Base-by-base conservation (phyloP, 1,140 invertebrate genomes). In the Drosophila pseudoobscura region DNA sequence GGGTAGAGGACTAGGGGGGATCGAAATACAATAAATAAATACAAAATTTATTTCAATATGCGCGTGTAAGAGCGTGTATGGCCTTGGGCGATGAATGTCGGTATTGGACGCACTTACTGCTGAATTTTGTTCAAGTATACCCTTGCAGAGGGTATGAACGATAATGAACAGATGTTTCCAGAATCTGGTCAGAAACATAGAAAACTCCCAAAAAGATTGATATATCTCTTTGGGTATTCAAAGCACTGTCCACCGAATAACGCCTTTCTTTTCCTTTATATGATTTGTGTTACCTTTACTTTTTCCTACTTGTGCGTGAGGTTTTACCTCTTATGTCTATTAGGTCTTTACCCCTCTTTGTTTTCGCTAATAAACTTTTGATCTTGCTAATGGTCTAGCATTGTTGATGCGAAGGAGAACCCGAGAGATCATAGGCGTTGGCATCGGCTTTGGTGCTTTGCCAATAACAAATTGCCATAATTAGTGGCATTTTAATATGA, bases 391-490 rank as follows among this genome's bases (percentile, higher is more conserved):
- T 70, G 74, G 51, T 49, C 69, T 31, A 39, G 41, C 74, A 69
- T 82, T 82, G 78, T 74, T 43, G 45, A 22, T 54, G 49, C 39
- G 24, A 15, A 17, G 13, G 9, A 31, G 41, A 26, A 53, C 26
- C 51, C 45, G 56, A 39, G 58, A 52, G 26, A 35, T 59, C 69
- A 59, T 61, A 74, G 72, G 66, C 66, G 72, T 84, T 64, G 66
- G 55, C 59, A 50, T 60, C 46, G 52, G 70, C 61, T 75, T 13
- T 39, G 35, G 3, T 39, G 35, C 35, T 50, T 59, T 49, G 69
- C 75, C 75, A 84, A 77, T 73, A 77, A 70, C 78, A 74, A 85
- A 85, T 85, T 77, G 73, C 73, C 78, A 57, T 85, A 85, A 85
- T 85, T 85, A 85, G 80, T 69, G 60, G 41, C 57, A 69, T 63